phyloP scores from a whole-genome alignment of 2,888 invertebrate genomes.

The Dryomyza anilis region DNA sequence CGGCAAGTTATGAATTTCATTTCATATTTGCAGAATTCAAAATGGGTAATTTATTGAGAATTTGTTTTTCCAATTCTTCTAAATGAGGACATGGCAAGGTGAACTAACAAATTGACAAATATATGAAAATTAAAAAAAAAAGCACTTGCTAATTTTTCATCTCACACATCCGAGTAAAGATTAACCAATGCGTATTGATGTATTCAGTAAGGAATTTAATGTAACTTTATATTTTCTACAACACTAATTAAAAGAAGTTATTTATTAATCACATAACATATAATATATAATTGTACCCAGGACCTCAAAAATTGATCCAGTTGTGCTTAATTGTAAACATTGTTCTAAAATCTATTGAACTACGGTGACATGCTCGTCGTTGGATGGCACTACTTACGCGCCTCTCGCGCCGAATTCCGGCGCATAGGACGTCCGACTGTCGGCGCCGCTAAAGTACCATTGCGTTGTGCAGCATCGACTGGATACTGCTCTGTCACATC shows the following conservation, averaged over 20 bases:
- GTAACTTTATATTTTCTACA: slow-evolving; percentile 16
- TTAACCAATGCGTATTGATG: too few relatives aligned
- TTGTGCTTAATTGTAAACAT: neutral
- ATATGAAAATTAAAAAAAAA: too few relatives aligned
- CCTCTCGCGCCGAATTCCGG: slow-evolving; percentile 45
- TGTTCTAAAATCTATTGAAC: slow-evolving; percentile 7
- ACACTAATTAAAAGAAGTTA: slow-evolving; percentile 23
- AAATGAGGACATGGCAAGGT: too few relatives aligned
- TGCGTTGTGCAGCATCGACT: slow-evolving; percentile 32
- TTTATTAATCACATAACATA: slow-evolving; percentile 14
- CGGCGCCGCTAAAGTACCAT: slow-evolving; percentile 27
- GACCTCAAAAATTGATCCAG: neutral
- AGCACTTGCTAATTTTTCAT: too few relatives aligned
- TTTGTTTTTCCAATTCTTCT: too few relatives aligned
- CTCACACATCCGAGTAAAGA: too few relatives aligned
- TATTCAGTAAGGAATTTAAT: too few relatives aligned
- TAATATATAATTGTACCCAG: slow-evolving; percentile 2
- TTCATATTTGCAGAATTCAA: too few relatives aligned
- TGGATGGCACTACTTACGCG: slow-evolving; percentile 41
- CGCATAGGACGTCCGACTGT: slow-evolving; percentile 30
- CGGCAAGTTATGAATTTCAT: too few relatives aligned
- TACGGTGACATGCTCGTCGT: neutral
- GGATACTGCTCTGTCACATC: slow-evolving; percentile 59
- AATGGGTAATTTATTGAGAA: too few relatives aligned
- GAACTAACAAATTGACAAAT: too few relatives aligned